Percentiles rank a stretch among this genome's conserved stretches.
phyloP scores from a whole-genome alignment of 2,113 vertebrate genomes.

The Phalacrocorax pelagicus region DNA sequence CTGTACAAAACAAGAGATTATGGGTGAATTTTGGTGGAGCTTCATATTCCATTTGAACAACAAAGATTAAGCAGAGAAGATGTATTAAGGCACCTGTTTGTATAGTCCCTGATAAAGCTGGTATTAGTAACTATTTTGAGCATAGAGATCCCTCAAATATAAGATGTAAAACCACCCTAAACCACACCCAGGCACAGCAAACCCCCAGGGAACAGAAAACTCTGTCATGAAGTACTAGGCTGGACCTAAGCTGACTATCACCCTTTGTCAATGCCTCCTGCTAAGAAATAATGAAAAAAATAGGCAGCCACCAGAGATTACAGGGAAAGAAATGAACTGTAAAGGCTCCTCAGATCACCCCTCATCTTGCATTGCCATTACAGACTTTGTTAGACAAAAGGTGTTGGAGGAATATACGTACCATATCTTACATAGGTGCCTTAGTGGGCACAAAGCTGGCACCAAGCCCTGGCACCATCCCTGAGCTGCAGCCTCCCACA shows the following conservation, averaged over 20 bases:
- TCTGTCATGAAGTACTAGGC: too few species aligned
- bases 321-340: background rate
- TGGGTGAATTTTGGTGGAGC: background rate
- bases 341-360: background rate
- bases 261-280: background rate
- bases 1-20: background rate
- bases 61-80: background rate
- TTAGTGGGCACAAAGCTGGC: background rate
- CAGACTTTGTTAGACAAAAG: background rate
- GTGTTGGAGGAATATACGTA: background rate
- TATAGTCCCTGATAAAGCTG: background rate
- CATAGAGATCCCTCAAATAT: background rate
- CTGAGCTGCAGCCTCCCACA: background rate
- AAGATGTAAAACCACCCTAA: background rate
- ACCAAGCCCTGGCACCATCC: background rate
- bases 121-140: background rate
- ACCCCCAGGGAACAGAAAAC: background rate
- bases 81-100: background rate
- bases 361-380: background rate
- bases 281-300: background rate
- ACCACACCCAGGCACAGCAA: background rate
- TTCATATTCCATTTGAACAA: background rate
- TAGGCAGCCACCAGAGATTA: background rate
- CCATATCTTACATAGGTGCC: fast-evolving
- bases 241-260: background rate